Percentiles rank a stretch among this genome's conserved stretches.
phyloP scores from a whole-genome alignment of 1,140 invertebrate species.

The Lepidurus couesii region DNA sequence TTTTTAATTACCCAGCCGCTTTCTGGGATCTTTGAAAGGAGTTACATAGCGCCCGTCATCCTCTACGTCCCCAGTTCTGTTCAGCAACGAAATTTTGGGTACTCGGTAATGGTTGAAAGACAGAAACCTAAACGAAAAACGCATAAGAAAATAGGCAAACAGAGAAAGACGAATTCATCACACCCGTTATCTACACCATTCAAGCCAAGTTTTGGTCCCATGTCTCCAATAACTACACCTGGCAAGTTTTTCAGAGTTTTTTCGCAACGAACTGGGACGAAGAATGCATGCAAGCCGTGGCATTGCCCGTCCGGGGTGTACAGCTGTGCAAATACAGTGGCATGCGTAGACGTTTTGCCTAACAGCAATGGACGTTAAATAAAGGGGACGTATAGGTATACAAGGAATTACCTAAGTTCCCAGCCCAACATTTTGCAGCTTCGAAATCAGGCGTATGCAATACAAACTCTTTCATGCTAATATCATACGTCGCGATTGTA shows the following conservation, averaged over 20 bases:
- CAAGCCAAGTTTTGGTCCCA: slow-evolving; percentile 80
- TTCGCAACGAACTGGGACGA: slow-evolving; percentile 73
- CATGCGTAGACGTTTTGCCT: slow-evolving; percentile 80
- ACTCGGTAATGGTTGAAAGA: slow-evolving; percentile 81
- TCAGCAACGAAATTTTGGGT: slow-evolving; percentile 72
- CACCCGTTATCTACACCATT: slow-evolving; percentile 87
- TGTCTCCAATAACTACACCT: slow-evolving; percentile 73
- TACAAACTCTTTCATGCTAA: slow-evolving; percentile 68
- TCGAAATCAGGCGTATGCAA: slow-evolving; percentile 88
- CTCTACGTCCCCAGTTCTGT: slow-evolving; percentile 80
- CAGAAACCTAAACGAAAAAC: slow-evolving; percentile 59
- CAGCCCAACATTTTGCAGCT: slow-evolving; percentile 92
- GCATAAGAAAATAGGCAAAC: slow-evolving; percentile 28
- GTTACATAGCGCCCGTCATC: slow-evolving; percentile 74
- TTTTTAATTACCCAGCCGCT: slow-evolving; percentile 55
- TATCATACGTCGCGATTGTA: slow-evolving; percentile 83
- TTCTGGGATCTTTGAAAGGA: slow-evolving; percentile 66
- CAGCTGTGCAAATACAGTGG: slow-evolving; percentile 81
- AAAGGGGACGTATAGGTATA: neutral
- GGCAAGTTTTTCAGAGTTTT: slow-evolving; percentile 65
- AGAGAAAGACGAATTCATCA: slow-evolving; percentile 24
- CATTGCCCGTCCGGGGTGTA: slow-evolving; percentile 69
- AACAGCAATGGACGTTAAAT: slow-evolving; percentile 26
- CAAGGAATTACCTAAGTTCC: slow-evolving; percentile 64
- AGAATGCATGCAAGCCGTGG: slow-evolving; percentile 80